A percentile compares a stretch with the other conserved stretches of the same genome.
These are phyloP conservation scores for Indri indri DNA, from an alignment of 2,113 vertebrate genomes.

Conservation along the genomic window DNA sequence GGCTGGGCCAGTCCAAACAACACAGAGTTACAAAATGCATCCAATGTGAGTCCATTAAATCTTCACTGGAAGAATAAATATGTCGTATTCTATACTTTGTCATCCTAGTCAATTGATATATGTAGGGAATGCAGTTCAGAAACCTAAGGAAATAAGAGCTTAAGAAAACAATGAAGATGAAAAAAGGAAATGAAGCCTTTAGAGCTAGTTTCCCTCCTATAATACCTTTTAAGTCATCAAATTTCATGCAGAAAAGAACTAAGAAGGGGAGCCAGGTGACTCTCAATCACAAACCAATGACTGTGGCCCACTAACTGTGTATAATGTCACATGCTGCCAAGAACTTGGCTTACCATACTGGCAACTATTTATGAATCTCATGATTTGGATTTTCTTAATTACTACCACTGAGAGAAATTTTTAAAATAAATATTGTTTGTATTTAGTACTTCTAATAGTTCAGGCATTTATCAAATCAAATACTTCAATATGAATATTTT, in stretches of 20 bases:
- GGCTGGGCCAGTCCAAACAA: neutral
- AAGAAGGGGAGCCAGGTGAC: neutral
- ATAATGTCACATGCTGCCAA: constrained; percentile 19
- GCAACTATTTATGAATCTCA: constrained; percentile 24
- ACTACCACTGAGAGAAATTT: constrained; percentile 22
- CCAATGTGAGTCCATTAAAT: neutral
- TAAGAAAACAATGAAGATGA: constrained; percentile 22
- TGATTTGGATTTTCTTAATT: constrained; percentile 66
- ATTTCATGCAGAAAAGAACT: constrained; percentile 35
- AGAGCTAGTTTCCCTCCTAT: neutral
- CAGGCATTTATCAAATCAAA: constrained; percentile 51
- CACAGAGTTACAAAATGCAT: neutral
- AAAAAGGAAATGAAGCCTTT: neutral
- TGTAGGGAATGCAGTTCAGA: neutral
- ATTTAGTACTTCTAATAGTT: constrained; percentile 28
- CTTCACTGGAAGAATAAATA: neutral
- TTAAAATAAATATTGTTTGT: constrained; percentile 24
- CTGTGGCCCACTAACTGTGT: neutral
- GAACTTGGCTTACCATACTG: constrained; percentile 45
- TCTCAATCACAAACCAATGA: constrained; percentile 44
- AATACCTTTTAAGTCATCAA: neutral
- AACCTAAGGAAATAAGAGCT: neutral
- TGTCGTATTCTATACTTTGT: neutral
- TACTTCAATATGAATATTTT: constrained; percentile 20
- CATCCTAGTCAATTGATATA: neutral